A percentile compares a stretch with the other conserved stretches of the same genome.
Evolutionary conservation across 1,140 invertebrate species (phyloP).

Genomic region (Nasonia vitripennis): DNA sequence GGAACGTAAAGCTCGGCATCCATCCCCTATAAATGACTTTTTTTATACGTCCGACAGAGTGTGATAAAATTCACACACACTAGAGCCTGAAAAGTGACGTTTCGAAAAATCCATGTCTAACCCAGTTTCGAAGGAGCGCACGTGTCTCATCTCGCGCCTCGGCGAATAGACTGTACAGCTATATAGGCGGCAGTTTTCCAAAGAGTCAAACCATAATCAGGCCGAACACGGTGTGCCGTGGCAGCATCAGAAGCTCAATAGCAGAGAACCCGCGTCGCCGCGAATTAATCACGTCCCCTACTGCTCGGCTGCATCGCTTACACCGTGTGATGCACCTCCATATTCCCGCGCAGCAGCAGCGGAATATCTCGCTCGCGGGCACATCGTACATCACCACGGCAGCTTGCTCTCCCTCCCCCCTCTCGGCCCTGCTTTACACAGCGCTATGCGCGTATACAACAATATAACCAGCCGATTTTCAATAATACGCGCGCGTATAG

Average conservation of each 20-base stretch:
- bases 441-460: not conserved
- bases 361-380: not conserved
- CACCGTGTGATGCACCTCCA: no score
- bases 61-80: not conserved
- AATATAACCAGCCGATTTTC: conserved; percentile 24
- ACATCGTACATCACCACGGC: not conserved
- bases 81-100: not conserved
- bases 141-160: not conserved
- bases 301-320: not conserved
- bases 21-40: not conserved
- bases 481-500: conserved; percentile 3
- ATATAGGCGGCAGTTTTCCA: not conserved
- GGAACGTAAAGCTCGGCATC: not conserved
- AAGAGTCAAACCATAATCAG: not conserved
- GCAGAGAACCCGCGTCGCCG: not conserved
- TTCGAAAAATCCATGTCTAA: not conserved
- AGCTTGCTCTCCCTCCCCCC: not conserved
- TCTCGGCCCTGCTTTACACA: no score
- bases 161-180: no score
- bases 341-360: not conserved
- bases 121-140: not conserved
- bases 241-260: not conserved
- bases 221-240: no score
- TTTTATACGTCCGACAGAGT: not conserved
- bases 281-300: not conserved